Evolutionary conservation across 1,140 invertebrate genomes (phyloP).

Genomic region (Nasonia giraulti): DNA sequence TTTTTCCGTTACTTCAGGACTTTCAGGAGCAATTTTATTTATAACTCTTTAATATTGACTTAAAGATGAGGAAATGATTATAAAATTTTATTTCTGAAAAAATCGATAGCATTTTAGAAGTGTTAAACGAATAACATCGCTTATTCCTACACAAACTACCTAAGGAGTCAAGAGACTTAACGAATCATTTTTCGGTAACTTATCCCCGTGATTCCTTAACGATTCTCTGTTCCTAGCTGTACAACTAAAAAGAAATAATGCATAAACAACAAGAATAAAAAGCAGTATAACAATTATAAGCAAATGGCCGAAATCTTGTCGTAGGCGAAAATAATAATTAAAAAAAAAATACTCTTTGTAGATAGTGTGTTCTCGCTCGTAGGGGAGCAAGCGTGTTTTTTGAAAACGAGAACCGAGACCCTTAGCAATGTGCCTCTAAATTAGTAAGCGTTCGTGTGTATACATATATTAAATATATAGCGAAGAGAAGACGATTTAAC

Average conservation of each 20-base stretch:
- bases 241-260: constrained; percentile 39
- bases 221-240: constrained; percentile 44
- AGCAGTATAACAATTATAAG: constrained; percentile 30
- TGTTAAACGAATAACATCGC: background rate
- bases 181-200: constrained; percentile 48
- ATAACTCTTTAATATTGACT: constrained; percentile 26
- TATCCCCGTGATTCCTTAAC: constrained; percentile 42
- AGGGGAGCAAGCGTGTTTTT: constrained; percentile 65
- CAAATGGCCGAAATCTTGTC: constrained; percentile 46
- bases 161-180: constrained; percentile 14
- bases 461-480: constrained; percentile 64
- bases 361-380: constrained; percentile 54
- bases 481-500: constrained; percentile 51
- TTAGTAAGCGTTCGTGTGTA: constrained; percentile 70
- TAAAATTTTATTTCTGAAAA: constrained; percentile 9
- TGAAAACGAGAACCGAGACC: constrained; percentile 67
- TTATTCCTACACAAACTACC: background rate
- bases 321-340: constrained; percentile 46
- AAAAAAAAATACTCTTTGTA: constrained; percentile 51
- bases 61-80: background rate
- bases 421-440: constrained; percentile 74
- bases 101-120: background rate
- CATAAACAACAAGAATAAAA: constrained; percentile 20
- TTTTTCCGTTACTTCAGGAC: constrained; percentile 27
- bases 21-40: constrained; percentile 13